Percentiles rank a stretch among this genome's conserved stretches.
phyloP scores from a whole-genome alignment of 2,888 invertebrate genomes.

The Xestia rhomboidea region DNA sequence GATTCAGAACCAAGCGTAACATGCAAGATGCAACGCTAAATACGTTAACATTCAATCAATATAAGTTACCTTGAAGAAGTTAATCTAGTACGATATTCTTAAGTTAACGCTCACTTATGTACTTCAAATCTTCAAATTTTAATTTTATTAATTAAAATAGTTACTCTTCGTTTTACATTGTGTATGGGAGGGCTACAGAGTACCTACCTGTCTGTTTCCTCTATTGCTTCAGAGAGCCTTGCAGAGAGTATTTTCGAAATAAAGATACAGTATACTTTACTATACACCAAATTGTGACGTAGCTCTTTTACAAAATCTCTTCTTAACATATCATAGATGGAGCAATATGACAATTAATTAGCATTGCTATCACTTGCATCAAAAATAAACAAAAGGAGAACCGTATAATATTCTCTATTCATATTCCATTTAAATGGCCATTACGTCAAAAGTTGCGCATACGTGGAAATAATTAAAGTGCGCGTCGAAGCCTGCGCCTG shows the following conservation, averaged over 20 bases:
- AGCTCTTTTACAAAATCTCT: background rate
- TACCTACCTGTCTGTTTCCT: background rate
- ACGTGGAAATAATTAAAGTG: conserved; percentile 75
- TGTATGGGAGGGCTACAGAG: background rate
- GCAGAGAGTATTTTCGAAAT: background rate
- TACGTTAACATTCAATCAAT: background rate
- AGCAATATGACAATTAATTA: conserved; percentile 4
- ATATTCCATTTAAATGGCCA: conserved; percentile 44
- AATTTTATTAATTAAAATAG: no score
- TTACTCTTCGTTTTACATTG: background rate
- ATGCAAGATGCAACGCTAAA: no score
- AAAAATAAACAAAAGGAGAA: conserved; percentile 12
- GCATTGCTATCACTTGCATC: conserved; percentile 5
- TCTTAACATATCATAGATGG: no score
- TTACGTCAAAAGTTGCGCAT: conserved; percentile 70
- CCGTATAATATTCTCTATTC: conserved; percentile 9
- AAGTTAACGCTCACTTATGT: no score
- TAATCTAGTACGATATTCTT: no score
- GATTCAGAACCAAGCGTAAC: background rate
- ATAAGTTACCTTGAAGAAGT: no score
- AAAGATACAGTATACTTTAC: background rate
- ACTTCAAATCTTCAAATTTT: no score
- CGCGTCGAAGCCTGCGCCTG: conserved; percentile 58
- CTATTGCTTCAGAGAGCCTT: background rate
- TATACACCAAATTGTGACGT: background rate